Base-by-base conservation (phyloP, 2,888 invertebrate genomes). In the Brachyptera putata region DNA sequence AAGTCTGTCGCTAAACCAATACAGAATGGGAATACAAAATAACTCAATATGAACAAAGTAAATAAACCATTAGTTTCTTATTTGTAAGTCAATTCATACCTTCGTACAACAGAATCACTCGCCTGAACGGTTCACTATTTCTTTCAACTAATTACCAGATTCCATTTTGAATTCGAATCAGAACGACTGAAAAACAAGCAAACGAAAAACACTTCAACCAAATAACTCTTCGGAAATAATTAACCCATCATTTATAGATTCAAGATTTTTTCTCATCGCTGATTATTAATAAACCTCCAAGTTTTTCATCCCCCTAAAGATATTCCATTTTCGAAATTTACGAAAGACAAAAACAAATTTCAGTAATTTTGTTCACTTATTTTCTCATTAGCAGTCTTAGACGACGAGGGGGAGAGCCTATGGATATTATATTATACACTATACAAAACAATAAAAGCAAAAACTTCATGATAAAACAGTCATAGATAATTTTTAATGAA, bases 291-390 rank as follows among this genome's bases (percentile, higher is more conserved):
- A 53, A 53, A 53, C 16, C 24, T 26, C n/a, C 53, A 36, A 30
- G 13, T 36, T 34, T 53, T 34, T 22, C 13, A 21, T 14, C 53
- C 34, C 49, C 49, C 49, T 53, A 36, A 53, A 53, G 53, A 53
- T 53, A 53, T 53, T 53, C 53, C 53, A 53, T 53, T 53, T 53
- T 53, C 53, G 36, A 53, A 53, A 53, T 34, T 53, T n/a, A n/a
- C 53, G 18, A 53, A 46, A 53, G 53, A 53, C 53, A 53, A 61
- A 61, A 61, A 61, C 60, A 61, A 55, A 53, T 57, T 61, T 57
- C 39, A 25, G 60, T 61, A 61, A 61, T 61, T 57, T 61, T 37
- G 60, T 49, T 61, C 60, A 61, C 60, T 61, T 61, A 61, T 61
- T 61, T 61, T 57, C 56, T 57, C 60, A 61, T 61, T 61, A 61